A percentile compares a stretch with the other conserved stretches of the same genome.
Conservation (phyloP, 2,888 invertebrate species). For the Xiphydria camelus region DNA sequence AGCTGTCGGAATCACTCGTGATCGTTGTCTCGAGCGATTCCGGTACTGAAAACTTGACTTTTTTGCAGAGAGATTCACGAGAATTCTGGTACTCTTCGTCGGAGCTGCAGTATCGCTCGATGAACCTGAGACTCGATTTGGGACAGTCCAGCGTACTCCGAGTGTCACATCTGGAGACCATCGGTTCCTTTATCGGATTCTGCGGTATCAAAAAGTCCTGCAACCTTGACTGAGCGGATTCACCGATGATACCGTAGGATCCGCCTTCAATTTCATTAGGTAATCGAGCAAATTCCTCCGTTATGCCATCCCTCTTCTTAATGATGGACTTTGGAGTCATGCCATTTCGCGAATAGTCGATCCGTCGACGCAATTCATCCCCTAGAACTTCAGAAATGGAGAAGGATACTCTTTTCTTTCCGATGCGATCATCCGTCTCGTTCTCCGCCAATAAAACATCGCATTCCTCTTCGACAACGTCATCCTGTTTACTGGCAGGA, state of each 20-base stretch:
- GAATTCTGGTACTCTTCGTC: neutral
- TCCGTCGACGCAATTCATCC: neutral
- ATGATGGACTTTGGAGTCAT: conserved; percentile 33
- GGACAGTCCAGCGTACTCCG: too few relatives aligned
- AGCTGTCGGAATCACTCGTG: conserved; percentile 30
- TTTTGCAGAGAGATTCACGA: conserved; percentile 14
- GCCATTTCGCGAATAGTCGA: neutral
- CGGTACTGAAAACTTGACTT: conserved; percentile 21
- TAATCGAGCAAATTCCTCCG: neutral
- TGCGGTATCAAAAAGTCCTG: too few relatives aligned
- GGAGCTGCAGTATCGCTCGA: neutral
- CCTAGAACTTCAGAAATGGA: conserved; percentile 2
- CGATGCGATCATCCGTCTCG: neutral
- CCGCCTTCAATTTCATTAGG: too few relatives aligned
- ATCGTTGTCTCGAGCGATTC: conserved; percentile 14
- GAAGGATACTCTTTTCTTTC: conserved; percentile 36
- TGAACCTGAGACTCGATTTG: neutral
- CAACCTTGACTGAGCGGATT: neutral
- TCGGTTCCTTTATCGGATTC: neutral
- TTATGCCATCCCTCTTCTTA: conserved; percentile 20
- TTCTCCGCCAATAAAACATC: too few relatives aligned
- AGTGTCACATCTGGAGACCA: neutral
- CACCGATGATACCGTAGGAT: too few relatives aligned
- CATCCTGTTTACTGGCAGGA: neutral
- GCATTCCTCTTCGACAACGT: neutral